Conservation (phyloP, 2,113 vertebrate species). For the Nyctibius bracteatus region DNA sequence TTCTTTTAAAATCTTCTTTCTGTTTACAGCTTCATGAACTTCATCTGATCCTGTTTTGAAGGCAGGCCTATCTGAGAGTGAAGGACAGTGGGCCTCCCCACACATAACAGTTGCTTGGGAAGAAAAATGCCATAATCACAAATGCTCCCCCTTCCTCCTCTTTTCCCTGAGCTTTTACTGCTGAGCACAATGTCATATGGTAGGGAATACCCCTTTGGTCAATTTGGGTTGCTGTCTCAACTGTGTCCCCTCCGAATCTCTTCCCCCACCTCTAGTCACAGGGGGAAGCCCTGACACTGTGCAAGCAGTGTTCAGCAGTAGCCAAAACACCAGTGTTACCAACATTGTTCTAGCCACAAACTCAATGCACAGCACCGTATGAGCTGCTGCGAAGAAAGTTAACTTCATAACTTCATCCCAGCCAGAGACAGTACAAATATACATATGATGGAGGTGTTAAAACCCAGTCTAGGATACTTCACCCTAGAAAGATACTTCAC, state of each 20-base stretch:
- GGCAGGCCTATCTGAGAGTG: background rate
- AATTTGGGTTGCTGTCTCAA: background rate
- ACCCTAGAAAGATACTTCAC: background rate
- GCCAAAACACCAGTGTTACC: background rate
- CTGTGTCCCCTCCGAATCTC: background rate
- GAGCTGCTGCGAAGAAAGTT: background rate
- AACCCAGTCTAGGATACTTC: background rate
- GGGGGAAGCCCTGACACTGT: background rate
- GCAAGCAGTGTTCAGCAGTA: background rate
- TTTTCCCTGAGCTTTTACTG: background rate
- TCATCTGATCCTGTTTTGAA: background rate
- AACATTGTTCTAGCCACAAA: background rate
- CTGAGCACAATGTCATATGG: background rate
- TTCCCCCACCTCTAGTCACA: background rate
- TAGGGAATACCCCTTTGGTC: background rate
- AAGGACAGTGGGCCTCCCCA: background rate
- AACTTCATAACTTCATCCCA: background rate
- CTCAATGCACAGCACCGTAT: background rate
- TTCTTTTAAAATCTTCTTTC: background rate
- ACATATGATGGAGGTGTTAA: background rate
- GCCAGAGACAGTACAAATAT: background rate
- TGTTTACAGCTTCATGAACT: background rate
- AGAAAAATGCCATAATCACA: background rate
- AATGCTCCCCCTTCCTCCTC: background rate
- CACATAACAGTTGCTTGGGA: background rate